phyloP scores from a whole-genome alignment of 1,140 invertebrate genomes.

The Drosophila nebulosa region DNA sequence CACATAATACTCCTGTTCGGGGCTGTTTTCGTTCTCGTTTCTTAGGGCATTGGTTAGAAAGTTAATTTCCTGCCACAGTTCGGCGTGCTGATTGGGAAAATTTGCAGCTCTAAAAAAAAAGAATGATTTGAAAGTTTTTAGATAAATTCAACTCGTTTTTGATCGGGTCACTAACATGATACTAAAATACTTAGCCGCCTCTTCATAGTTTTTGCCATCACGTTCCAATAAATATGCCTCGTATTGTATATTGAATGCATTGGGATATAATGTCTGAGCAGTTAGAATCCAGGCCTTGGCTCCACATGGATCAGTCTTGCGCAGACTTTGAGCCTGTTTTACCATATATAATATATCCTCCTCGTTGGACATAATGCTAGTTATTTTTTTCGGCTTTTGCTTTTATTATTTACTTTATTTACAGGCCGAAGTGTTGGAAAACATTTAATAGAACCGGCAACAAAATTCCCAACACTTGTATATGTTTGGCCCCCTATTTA shows the following conservation, averaged over 20 bases:
- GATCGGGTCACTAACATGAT: slow-evolving; percentile 77
- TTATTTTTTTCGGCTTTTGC: too few relatives aligned
- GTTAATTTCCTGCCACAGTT: slow-evolving; percentile 91
- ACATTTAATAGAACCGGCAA: too few relatives aligned
- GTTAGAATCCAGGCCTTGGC: slow-evolving; percentile 96
- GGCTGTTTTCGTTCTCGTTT: slow-evolving; percentile 80
- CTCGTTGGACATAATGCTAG: slow-evolving; percentile 29
- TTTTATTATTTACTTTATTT: not conserved
- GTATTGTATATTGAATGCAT: slow-evolving; percentile 92
- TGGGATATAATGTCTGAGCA: slow-evolving; percentile 92
- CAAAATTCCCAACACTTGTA: too few relatives aligned
- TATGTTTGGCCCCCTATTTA: too few relatives aligned
- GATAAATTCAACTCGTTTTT: not conserved
- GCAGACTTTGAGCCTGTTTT: slow-evolving; percentile 51
- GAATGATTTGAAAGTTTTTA: not conserved
- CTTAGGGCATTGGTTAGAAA: slow-evolving; percentile 88
- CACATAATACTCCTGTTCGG: slow-evolving; percentile 82
- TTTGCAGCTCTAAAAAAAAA: slow-evolving; percentile 68
- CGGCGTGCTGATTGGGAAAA: slow-evolving; percentile 82
- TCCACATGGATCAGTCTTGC: slow-evolving; percentile 85
- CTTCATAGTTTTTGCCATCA: slow-evolving; percentile 88
- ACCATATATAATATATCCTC: slow-evolving; percentile 63
- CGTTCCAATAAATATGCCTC: slow-evolving; percentile 92
- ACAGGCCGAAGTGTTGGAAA: too few relatives aligned
- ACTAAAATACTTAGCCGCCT: slow-evolving; percentile 92